Base-by-base conservation (phyloP, 2,888 invertebrate genomes). In the Zhuqinia jingwanae region DNA sequence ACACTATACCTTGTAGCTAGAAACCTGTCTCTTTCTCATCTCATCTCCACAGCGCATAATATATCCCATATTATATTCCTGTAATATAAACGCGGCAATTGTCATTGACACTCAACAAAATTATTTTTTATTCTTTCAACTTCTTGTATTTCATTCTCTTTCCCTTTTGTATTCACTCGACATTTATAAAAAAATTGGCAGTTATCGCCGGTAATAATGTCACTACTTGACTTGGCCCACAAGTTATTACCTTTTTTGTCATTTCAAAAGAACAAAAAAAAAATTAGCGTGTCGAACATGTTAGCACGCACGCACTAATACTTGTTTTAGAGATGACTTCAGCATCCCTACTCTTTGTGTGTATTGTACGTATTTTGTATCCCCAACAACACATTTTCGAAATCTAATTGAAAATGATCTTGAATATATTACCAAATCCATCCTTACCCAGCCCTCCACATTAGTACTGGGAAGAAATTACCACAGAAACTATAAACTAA, bases 21-120 rank as follows among this genome's bases (percentile, higher is more conserved):
- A 65, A 65, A 65, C 65, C 65, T 65, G 65, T 65, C 65, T 65
- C 5, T 60, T 27, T 25, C n/a, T n/a, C n/a, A n/a, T n/a, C n/a
- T n/a, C n/a, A n/a, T n/a, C n/a, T n/a, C n/a, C n/a, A n/a, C n/a
- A n/a, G n/a, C n/a, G n/a, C n/a, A 17, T 3, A 17, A n/a, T 30
- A 63, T 63, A 11, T n/a, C 20, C 56, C n/a, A 56, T 56, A 56
- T 25, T 17, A 8, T 36, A 17, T 36, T 30, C 13, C 17, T 65
- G 56, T 60, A 11, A 15, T 13, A 30, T 17, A 60, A 20, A n/a
- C 60, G 13, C 13, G 20, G n/a, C n/a, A n/a, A 27, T 60, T 27
- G 13, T 60, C 27, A 13, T 60, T n/a, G n/a, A 27, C 60, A 60
- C 20, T 13, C 60, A 27, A 15, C 22, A 22, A n/a, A 17, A 58